These are phyloP conservation scores for Apotomis turbidana DNA, from an alignment of 2,888 invertebrate genomes.

Conservation along the genomic window DNA sequence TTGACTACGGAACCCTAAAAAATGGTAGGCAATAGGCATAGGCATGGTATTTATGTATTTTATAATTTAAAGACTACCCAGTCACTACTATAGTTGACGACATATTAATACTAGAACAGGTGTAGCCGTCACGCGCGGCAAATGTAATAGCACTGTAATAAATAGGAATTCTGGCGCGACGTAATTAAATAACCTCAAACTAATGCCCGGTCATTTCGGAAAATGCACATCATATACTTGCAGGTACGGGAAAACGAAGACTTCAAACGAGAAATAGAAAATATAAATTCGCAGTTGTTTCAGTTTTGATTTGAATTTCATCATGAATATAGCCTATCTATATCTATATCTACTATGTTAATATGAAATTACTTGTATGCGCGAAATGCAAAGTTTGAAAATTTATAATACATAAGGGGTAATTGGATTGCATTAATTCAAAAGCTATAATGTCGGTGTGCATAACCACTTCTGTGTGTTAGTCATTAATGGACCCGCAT, in stretches of 20 bases:
- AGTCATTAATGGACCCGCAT: too few relatives aligned
- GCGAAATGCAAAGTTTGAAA: too few relatives aligned
- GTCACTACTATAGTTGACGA: slow-evolving; percentile 5
- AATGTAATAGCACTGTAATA: slow-evolving; percentile 44
- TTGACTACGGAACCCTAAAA: too few relatives aligned
- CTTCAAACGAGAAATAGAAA: not conserved
- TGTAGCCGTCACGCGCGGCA: slow-evolving; percentile 32
- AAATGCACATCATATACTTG: slow-evolving; percentile 4
- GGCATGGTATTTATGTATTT: not conserved
- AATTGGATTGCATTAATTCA: too few relatives aligned
- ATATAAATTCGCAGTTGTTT: not conserved
- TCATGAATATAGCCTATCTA: not conserved
- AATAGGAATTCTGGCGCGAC: slow-evolving; percentile 44
- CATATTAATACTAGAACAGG: slow-evolving; percentile 23
- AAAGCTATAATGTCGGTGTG: too few relatives aligned
- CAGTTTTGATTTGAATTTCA: too few relatives aligned
- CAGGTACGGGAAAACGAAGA: too few relatives aligned
- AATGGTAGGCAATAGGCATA: too few relatives aligned
- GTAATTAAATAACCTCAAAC: slow-evolving; percentile 45
- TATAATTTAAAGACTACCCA: slow-evolving; percentile 26
- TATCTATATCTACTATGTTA: too few relatives aligned
- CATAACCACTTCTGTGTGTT: too few relatives aligned
- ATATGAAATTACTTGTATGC: too few relatives aligned
- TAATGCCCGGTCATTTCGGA: slow-evolving; percentile 21
- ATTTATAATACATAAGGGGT: too few relatives aligned